Percentiles rank a stretch among this genome's conserved stretches.
phyloP scores from a whole-genome alignment of 2,797 vertebrate genomes.

The Coracias cyanogaster region DNA sequence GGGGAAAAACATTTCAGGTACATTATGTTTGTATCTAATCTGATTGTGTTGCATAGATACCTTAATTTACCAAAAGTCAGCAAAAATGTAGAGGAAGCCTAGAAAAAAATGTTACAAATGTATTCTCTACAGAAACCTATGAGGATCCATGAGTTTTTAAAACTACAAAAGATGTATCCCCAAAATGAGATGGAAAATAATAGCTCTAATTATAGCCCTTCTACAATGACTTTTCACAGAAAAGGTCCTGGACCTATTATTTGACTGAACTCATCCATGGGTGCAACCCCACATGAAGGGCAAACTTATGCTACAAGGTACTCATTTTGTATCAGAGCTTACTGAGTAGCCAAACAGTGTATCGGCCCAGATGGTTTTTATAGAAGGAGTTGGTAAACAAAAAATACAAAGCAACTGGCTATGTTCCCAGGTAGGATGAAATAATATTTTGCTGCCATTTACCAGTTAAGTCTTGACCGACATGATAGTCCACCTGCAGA shows the following conservation, averaged over 20 bases:
- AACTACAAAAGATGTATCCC: background rate
- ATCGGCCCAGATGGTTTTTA: rapidly evolving
- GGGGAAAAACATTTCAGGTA: background rate
- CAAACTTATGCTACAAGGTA: background rate
- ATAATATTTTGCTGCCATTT: background rate
- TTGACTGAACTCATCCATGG: background rate
- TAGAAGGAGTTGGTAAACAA: background rate
- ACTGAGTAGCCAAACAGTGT: background rate
- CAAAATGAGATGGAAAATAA: background rate
- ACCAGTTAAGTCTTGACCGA: rapidly evolving
- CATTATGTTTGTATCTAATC: background rate
- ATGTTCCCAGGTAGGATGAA: background rate
- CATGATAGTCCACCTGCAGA: rapidly evolving
- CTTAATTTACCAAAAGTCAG: background rate
- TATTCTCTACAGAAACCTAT: background rate
- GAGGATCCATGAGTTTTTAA: background rate
- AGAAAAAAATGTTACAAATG: background rate
- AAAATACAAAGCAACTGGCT: background rate
- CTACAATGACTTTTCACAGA: background rate
- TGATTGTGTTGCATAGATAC: background rate
- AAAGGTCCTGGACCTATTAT: background rate
- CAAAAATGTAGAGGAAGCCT: background rate
- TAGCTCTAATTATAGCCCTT: background rate
- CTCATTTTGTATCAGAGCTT: background rate
- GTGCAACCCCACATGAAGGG: background rate